A percentile compares a stretch with the other conserved stretches of the same genome.
phyloP scores from a whole-genome alignment of 2,797 vertebrate species.

The Ambastaia sidthimunki region DNA sequence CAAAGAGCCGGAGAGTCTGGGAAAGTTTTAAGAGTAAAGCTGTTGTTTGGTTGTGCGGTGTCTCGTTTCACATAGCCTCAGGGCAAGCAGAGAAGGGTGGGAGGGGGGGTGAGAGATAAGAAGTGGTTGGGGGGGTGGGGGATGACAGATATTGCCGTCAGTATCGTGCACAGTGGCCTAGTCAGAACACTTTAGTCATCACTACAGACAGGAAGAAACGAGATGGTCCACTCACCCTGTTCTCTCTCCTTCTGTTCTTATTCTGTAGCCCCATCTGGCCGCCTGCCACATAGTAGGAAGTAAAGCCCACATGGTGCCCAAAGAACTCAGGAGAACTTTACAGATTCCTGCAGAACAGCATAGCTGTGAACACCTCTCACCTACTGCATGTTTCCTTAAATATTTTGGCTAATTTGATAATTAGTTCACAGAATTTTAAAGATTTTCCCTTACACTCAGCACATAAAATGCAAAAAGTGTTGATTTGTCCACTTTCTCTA shows the following conservation, averaged over 20 bases:
- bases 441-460: not conserved
- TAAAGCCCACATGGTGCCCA: constrained; percentile 20
- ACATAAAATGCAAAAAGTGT: not conserved
- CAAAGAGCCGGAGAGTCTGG: constrained; percentile 81
- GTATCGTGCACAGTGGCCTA: constrained; percentile 62
- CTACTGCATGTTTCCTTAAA: not conserved
- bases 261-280: constrained; percentile 47
- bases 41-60: constrained; percentile 78
- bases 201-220: constrained; percentile 69
- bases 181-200: constrained; percentile 71
- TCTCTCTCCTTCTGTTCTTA: constrained; percentile 44
- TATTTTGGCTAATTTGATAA: constrained; percentile 15
- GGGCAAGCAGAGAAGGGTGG: constrained; percentile 73
- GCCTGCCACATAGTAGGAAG: constrained; percentile 46
- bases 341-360: not conserved
- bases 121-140: constrained; percentile 37
- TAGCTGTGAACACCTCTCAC: not conserved
- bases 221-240: constrained; percentile 56
- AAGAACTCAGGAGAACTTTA: constrained; percentile 19
- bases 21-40: constrained; percentile 85
- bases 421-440: not conserved
- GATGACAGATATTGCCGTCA: constrained; percentile 79
- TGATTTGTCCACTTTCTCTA: constrained; percentile 57
- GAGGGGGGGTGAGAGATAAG: constrained; percentile 38
- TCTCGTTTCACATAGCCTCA: constrained; percentile 80